Base-by-base conservation (phyloP, 1,140 invertebrate species). In the Bombus superbus region DNA sequence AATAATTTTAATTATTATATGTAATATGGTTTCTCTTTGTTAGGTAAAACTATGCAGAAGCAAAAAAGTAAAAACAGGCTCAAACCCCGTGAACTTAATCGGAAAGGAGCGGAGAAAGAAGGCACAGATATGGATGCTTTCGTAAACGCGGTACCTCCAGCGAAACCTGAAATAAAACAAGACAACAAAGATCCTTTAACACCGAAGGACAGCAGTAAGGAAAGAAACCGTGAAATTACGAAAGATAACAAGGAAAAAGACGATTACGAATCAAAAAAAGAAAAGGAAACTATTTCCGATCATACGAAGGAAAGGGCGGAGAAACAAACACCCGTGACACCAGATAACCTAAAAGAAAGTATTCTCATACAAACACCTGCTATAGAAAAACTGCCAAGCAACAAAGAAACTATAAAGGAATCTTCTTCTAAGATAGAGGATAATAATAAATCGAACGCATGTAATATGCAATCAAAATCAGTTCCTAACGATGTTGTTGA, bases 61-160 rank as follows among this genome's bases (percentile, higher is more conserved):
- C 94, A 94, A 47, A 95, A 95, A 44, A 94, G 86, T 66, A 96
- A 95, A 78, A 93, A 86, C 47, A 94, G 94, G 81, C 90, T 93
- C 32, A 95, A 95, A 84, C 89, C 86, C 13, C 92, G 93, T 76
- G 95, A 96, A 35, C 78, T 95, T 13, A 96, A 95, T 89, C 93
- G 94, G 25, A 95, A 94, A 82, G 95, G 95, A 78, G 94, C 94
- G 18, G 95, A 96, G 62, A 96, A 96, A 88, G 95, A 96, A 86
- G 95, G 95, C 68, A 94, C 95, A 10, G 95, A 96, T 77, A 96
- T 96, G 95, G 95, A 96, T 89, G 95, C 95, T 53, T 95, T 95
- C 88, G 92, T 94, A 47, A 94, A 94, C 79, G 72, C 89, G 38
- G 78, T 91, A 40, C 57, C 89, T n/a, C 42, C 89, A 22, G 78